Evolutionary conservation across 2,113 vertebrate genomes (phyloP).

Genomic region (Atractosteus spatula): DNA sequence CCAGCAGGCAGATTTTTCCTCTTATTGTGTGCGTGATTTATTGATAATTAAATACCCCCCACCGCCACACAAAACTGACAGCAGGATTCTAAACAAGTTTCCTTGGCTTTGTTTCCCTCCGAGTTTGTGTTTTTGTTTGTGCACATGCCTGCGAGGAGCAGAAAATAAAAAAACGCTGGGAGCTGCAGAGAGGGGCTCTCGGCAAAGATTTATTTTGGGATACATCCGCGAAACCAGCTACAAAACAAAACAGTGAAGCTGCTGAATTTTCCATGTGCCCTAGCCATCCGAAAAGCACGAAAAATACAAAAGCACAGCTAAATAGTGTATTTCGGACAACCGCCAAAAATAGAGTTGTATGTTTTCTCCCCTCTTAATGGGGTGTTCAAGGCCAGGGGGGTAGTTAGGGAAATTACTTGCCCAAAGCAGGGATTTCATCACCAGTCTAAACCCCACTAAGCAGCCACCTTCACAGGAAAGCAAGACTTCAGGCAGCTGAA

Average conservation of each 20-base stretch:
- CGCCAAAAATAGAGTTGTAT: neutral
- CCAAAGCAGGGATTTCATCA: neutral
- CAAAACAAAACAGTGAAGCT: neutral
- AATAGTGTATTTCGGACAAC: neutral
- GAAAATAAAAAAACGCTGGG: neutral
- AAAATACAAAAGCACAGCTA: constrained; percentile 9
- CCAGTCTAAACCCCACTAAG: neutral
- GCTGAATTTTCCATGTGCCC: neutral
- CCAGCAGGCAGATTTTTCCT: neutral
- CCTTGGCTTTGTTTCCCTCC: neutral
- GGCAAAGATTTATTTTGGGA: neutral
- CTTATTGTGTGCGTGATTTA: constrained; percentile 1
- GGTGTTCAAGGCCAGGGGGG: neutral
- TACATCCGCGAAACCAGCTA: neutral
- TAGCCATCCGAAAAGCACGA: neutral
- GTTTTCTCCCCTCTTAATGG: neutral
- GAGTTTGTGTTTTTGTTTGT: no score
- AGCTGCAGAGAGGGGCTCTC: neutral
- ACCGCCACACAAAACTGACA: neutral
- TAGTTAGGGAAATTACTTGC: neutral
- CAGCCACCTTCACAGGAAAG: constrained; percentile 1
- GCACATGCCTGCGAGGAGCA: neutral
- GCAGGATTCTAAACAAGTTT: neutral
- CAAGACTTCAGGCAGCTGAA: neutral
- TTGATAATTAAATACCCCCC: neutral